Base-by-base conservation (phyloP, 1,140 invertebrate genomes). In the Papilio polyxenes region DNA sequence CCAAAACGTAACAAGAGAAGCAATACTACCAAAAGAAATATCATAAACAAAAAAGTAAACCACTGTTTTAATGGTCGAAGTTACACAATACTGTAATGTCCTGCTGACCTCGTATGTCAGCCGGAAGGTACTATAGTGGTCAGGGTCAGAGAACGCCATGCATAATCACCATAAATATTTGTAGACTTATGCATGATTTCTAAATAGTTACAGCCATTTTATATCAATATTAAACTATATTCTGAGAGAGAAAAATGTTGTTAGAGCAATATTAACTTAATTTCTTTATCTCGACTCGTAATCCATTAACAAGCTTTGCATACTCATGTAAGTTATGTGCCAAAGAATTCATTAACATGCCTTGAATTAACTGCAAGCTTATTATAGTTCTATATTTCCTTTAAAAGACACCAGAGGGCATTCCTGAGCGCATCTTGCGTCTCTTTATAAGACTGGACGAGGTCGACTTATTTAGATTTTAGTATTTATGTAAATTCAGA, bases 351-450 rank as follows among this genome's bases (percentile, higher is more conserved):
- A 72, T 72, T 72, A 72, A 72, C 23, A 72, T 72, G 15, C 23
- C 4, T 40, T 15, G 31, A 72, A 72, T 72, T 37, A 40, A 37
- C 13, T 6, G 65, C 11, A 37, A 7, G 65, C 31, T 37, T 72
- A 72, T 72, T 72, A 72, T 72, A 72, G 40, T 72, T 40, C 65
- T 72, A 5, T 15, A 72, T 37, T 72, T 72, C 65, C 65, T 72
- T 72, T 72, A 72, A 72, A 31, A 37, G 65, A 17, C 62, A 65
- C 65, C 13, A 37, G 31, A 37, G 31, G 23, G 31, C 31, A 40
- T 72, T 37, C 65, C 15, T 15, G 31, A 72, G 31, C 31, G 31
- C 65, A 72, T 37, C 31, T 15, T 40, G 65, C 11, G 11, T 13
- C 15, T 53, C 15, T 17, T 17, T 69, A 31, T 31, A 72, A 69